A percentile compares a stretch with the other conserved stretches of the same genome.
phyloP scores from a whole-genome alignment of 2,797 vertebrate genomes.

The Premnoplex brunnescens region DNA sequence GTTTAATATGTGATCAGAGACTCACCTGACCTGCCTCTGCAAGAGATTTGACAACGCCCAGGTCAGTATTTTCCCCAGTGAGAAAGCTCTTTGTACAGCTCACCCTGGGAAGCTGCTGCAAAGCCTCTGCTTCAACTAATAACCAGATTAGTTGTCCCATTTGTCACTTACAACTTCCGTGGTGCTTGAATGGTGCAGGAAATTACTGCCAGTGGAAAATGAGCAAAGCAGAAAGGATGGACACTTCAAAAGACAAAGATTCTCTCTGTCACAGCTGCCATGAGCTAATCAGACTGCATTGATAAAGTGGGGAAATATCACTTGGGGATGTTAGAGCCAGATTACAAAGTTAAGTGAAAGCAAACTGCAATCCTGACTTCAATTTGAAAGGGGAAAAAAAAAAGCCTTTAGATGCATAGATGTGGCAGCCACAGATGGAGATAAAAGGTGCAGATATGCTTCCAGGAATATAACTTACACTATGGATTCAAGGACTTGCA shows the following conservation, averaged over 20 bases:
- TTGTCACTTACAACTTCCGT: neutral
- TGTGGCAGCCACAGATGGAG: neutral
- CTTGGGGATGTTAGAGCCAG: neutral
- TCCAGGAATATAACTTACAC: neutral
- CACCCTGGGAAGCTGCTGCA: neutral
- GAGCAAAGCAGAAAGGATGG: neutral
- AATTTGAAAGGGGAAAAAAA: neutral
- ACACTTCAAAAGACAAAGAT: slow-evolving; percentile 1
- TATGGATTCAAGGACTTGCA: neutral
- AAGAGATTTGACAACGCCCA: neutral
- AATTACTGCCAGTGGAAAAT: neutral
- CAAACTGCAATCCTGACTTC: neutral
- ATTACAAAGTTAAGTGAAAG: neutral
- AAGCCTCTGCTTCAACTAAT: neutral
- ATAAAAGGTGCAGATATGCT: neutral
- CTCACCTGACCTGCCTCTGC: slow-evolving; percentile 32
- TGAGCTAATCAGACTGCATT: neutral
- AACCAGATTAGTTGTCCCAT: neutral
- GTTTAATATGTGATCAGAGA: neutral
- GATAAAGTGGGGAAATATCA: neutral
- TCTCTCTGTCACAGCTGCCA: neutral
- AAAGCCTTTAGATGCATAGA: neutral
- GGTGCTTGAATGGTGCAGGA: neutral
- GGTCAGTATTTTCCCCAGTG: neutral
- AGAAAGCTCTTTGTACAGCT: neutral